Conservation (phyloP, 2,797 vertebrate species). For the Thunnus albacares region DNA sequence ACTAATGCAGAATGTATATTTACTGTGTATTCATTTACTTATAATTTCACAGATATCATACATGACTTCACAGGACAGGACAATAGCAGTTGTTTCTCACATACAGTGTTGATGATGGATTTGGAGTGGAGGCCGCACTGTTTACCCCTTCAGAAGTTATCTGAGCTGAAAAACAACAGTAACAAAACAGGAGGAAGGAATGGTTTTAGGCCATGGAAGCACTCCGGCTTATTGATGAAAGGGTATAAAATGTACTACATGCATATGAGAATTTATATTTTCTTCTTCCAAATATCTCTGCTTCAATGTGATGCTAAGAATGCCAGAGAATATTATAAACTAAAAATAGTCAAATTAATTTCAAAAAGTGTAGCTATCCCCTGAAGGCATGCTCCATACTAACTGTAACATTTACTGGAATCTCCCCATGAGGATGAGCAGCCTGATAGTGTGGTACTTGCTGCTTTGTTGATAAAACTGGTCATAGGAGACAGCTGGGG, state of each 20-base stretch:
- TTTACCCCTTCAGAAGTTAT: constrained; percentile 29
- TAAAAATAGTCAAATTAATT: constrained; percentile 24
- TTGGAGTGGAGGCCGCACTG: constrained; percentile 2
- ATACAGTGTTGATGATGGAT: constrained; percentile 11
- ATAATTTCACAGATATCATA: not conserved
- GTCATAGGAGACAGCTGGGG: constrained; percentile 60
- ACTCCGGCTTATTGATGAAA: constrained; percentile 15
- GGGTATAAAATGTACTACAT: constrained; percentile 8
- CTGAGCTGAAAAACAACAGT: constrained; percentile 52
- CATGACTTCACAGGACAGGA: not conserved
- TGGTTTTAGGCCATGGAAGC: constrained; percentile 42
- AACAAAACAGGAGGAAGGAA: constrained; percentile 57
- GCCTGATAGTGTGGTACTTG: constrained; percentile 58
- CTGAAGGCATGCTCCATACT: constrained; percentile 60
- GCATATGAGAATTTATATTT: not conserved
- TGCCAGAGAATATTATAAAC: constrained; percentile 11
- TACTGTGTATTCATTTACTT: not conserved
- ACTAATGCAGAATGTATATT: not conserved
- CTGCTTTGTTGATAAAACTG: constrained; percentile 72
- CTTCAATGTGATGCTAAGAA: not conserved
- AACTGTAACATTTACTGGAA: constrained; percentile 74
- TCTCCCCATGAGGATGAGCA: constrained; percentile 64
- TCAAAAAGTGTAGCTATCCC: constrained; percentile 31
- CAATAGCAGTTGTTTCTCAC: constrained; percentile 18
- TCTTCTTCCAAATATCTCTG: not conserved